These are phyloP conservation scores for Hyla sarda DNA, from an alignment of 2,113 vertebrate genomes.

Conservation along the genomic window DNA sequence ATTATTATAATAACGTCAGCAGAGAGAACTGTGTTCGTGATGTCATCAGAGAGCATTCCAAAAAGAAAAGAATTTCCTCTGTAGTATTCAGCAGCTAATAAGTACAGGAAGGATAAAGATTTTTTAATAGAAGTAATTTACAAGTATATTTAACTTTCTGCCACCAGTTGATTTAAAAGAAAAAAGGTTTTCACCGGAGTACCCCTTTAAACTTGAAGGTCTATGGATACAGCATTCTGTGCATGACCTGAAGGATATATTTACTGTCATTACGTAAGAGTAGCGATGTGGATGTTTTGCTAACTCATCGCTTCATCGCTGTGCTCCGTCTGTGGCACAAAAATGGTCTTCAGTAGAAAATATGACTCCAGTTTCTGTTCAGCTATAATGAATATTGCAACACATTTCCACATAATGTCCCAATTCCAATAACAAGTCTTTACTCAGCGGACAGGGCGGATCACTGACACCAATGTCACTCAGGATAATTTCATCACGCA, in stretches of 20 bases:
- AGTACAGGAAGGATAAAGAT: no score
- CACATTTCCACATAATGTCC: background rate
- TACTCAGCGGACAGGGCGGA: background rate
- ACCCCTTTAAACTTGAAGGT: background rate
- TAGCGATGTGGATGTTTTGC: background rate
- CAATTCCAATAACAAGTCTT: background rate
- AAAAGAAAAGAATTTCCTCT: no score
- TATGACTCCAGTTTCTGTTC: background rate
- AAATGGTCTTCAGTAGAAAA: background rate
- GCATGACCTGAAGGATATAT: background rate
- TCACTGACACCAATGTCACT: background rate
- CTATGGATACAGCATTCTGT: background rate
- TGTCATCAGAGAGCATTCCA: no score
- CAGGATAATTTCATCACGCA: background rate
- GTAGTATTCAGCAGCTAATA: no score
- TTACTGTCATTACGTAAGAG: background rate
- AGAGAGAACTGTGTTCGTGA: no score
- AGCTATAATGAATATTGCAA: background rate
- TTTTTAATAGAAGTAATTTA: no score
- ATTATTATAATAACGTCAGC: no score
- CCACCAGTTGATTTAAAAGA: no score
- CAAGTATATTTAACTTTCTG: no score
- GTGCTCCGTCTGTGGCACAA: background rate
- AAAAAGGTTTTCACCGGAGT: no score
- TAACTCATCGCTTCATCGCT: background rate